Conservation (phyloP, 2,113 vertebrate species). For the Psammodynastes pulverulentus region DNA sequence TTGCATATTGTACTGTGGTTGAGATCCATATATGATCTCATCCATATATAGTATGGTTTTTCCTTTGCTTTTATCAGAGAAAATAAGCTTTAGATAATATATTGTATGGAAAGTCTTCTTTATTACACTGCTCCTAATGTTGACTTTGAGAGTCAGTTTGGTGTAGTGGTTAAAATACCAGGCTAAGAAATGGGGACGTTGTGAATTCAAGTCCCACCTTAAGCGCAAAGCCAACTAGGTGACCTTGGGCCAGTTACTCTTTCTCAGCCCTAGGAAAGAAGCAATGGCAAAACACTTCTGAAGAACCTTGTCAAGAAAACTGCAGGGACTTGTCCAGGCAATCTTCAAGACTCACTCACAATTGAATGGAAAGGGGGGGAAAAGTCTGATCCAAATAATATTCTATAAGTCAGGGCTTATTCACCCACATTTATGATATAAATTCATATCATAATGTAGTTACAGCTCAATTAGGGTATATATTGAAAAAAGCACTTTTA, state of each 20-base stretch:
- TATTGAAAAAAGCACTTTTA: background rate
- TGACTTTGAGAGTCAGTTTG: background rate
- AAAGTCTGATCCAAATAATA: background rate
- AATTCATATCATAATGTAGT: background rate
- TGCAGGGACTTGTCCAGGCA: background rate
- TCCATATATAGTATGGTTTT: background rate
- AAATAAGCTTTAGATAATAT: background rate
- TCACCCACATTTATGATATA: background rate
- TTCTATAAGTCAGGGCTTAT: background rate
- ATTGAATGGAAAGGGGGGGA: background rate
- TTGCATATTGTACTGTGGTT: background rate
- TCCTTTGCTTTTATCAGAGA: background rate
- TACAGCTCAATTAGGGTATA: background rate
- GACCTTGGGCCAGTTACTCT: background rate
- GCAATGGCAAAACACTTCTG: background rate
- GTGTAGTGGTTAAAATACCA: background rate
- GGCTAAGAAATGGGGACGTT: background rate
- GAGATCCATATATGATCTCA: background rate
- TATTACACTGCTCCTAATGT: background rate
- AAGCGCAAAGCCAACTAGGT: background rate
- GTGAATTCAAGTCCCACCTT: background rate
- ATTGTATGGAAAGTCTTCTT: background rate
- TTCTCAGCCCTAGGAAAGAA: background rate
- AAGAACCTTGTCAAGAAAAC: background rate
- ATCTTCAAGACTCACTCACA: background rate